These are phyloP conservation scores for Cherax quadricarinatus DNA, from an alignment of 1,140 invertebrate genomes.

Conservation along the genomic window DNA sequence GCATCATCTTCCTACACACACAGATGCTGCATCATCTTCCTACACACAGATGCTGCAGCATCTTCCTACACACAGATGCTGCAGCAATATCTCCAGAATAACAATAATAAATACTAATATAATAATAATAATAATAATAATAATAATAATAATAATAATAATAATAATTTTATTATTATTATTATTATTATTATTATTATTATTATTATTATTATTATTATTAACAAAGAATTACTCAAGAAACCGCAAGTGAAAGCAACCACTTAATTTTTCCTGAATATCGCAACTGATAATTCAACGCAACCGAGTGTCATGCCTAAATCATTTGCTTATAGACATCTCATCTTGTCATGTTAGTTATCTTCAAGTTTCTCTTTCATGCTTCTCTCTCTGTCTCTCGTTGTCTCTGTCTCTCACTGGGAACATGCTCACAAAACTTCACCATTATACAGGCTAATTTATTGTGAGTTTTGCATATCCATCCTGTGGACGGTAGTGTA, in stretches of 20 bases:
- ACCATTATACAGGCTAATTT: too few relatives aligned
- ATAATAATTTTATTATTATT: neutral
- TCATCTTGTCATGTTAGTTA: neutral
- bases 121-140: neutral
- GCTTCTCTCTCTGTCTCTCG: neutral
- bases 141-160: neutral
- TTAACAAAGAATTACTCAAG: neutral
- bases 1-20: too few relatives aligned
- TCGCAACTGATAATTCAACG: neutral
- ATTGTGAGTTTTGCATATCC: too few relatives aligned
- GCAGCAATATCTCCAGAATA: neutral
- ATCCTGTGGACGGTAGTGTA: too few relatives aligned
- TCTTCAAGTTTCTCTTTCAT: neutral
- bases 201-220: neutral
- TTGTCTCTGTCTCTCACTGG: neutral
- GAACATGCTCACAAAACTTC: too few relatives aligned
- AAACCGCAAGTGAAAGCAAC: too few relatives aligned
- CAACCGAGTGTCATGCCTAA: neutral
- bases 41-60: too few relatives aligned
- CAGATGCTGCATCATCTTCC: too few relatives aligned
- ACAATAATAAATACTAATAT: neutral
- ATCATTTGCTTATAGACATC: neutral
- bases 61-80: too few relatives aligned
- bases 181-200: neutral
- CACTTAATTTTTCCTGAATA: too few relatives aligned